A percentile compares a stretch with the other conserved stretches of the same genome.
phyloP scores from a whole-genome alignment of 1,140 invertebrate genomes.

The Drosophila bipectinata region DNA sequence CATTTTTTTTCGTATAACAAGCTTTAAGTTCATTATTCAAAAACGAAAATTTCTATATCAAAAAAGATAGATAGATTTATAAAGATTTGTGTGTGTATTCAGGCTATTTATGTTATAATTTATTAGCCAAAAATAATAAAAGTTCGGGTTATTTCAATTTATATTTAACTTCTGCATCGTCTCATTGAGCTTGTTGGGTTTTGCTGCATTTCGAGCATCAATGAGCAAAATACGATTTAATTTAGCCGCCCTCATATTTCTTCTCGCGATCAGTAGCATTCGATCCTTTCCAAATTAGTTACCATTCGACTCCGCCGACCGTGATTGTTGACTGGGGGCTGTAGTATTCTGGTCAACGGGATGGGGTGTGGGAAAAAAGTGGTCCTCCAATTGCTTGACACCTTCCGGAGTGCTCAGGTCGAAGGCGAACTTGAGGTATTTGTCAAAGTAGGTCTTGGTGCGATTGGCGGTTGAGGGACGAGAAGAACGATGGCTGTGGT shows the following conservation, averaged over 20 bases:
- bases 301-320: not conserved
- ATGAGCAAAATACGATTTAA: conserved; percentile 12
- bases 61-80: too few species aligned
- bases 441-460: conserved; percentile 63
- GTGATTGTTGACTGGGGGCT: not conserved
- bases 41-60: too few species aligned
- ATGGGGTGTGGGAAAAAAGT: conserved; percentile 53
- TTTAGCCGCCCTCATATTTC: not conserved
- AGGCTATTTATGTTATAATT: not conserved
- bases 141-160: not conserved
- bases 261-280: not conserved
- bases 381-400: conserved; percentile 55
- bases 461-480: conserved; percentile 27
- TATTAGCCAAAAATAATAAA: not conserved
- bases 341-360: not conserved
- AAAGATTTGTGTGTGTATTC: too few species aligned
- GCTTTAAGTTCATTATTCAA: not conserved
- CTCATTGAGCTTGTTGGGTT: not conserved
- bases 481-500: conserved; percentile 9
- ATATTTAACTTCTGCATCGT: conserved; percentile 1
- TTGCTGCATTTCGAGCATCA: not conserved
- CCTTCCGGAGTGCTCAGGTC: conserved; percentile 63
- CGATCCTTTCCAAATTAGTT: not conserved
- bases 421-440: conserved; percentile 65
- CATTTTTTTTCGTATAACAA: too few species aligned